These are phyloP conservation scores for Noctua janthina DNA, from an alignment of 2,888 invertebrate genomes.

Conservation along the genomic window DNA sequence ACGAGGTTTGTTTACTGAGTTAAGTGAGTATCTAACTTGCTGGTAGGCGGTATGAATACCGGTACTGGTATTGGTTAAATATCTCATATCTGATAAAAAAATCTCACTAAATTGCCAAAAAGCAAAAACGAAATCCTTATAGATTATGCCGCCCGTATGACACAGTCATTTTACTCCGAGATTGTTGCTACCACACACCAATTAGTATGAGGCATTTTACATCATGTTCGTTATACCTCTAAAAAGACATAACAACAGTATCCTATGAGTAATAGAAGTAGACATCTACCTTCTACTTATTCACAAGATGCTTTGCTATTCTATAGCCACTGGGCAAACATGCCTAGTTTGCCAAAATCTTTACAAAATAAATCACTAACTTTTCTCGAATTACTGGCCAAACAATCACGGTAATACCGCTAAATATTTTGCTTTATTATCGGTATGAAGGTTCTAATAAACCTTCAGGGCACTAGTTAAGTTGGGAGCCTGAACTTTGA, in stretches of 20 bases:
- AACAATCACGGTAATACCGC: neutral
- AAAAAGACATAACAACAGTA: neutral
- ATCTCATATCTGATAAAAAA: neutral
- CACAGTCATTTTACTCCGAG: neutral
- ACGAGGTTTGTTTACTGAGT: constrained; percentile 20
- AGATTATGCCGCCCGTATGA: neutral
- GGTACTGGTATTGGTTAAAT: neutral
- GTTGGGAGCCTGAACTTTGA: constrained; percentile 36
- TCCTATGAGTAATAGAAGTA: neutral
- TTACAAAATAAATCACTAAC: constrained; percentile 1
- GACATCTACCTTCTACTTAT: neutral
- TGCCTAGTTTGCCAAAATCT: neutral
- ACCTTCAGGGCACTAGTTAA: constrained; percentile 36
- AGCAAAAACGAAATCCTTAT: neutral
- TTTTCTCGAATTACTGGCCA: neutral
- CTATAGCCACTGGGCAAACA: neutral
- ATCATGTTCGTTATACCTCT: neutral
- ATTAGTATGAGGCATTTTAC: neutral
- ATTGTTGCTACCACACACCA: too few species aligned
- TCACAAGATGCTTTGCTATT: neutral
- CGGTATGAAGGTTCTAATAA: constrained; percentile 30
- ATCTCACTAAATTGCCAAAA: neutral
- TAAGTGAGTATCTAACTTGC: neutral
- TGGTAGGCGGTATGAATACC: too few species aligned
- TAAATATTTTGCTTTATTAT: constrained; percentile 14